Conservation (phyloP, 2,888 invertebrate genomes). For the Sclerodermus sp. region DNA sequence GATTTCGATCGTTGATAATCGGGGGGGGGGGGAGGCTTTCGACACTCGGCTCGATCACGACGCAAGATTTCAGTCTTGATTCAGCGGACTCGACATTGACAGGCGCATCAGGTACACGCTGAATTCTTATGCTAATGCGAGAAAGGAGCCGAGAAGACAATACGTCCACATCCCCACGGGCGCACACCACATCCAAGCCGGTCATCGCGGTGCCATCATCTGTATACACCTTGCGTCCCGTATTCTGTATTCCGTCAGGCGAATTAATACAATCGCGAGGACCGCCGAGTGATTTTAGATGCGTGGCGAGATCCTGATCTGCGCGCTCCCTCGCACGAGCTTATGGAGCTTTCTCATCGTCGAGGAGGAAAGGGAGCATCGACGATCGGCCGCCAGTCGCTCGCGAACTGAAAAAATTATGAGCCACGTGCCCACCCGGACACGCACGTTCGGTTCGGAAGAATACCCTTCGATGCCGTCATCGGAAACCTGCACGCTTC, state of each 20-base stretch:
- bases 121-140: conserved; percentile 59
- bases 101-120: conserved; percentile 57
- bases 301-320: conserved; percentile 46
- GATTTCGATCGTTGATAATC: conserved; percentile 28
- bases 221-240: conserved; percentile 37
- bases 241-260: conserved; percentile 48
- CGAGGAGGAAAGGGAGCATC: too few species aligned
- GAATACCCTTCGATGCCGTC: too few species aligned
- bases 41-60: conserved; percentile 33
- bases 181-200: conserved; percentile 14
- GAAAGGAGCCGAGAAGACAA: conserved; percentile 58
- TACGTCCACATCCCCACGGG: conserved; percentile 43
- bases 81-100: conserved; percentile 43
- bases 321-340: too few species aligned
- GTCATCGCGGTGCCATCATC: conserved; percentile 27
- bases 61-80: conserved; percentile 43
- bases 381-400: too few species aligned
- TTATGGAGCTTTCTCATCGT: too few species aligned
- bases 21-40: conserved; percentile 28
- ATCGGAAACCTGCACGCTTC: too few species aligned
- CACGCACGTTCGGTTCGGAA: too few species aligned
- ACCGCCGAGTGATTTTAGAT: conserved; percentile 47
- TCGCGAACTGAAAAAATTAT: too few species aligned
- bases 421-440: too few species aligned
- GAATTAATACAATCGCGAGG: conserved; percentile 48